Evolutionary conservation across 2,113 vertebrate species (phyloP), one percentile per base, ranked within the genome.

Genomic region (Xenopus laevis): DNA sequence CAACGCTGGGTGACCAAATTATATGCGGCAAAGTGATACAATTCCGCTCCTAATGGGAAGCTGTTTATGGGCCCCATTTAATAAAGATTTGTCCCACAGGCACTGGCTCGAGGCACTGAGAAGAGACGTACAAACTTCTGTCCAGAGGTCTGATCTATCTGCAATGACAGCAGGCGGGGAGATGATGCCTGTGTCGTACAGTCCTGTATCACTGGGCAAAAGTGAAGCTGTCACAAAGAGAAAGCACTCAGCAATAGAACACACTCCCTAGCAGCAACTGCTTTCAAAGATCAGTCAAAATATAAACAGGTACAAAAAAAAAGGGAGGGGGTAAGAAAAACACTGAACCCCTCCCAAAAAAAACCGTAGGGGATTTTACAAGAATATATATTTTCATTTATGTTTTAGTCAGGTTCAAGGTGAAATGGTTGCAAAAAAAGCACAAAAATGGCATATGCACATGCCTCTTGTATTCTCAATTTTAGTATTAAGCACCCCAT

Each of bases 31-130:
- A 77, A 77, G 74, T 64, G 74, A 77, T 69, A 77, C 74, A 77
- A 77, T 77, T 77, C 74, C 67, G 58, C 74, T 69, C 74, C 74
- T 77, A 77, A 77, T 77, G 74, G 74, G 67, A 77, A 77, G 68
- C 74, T 77, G 74, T 77, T 77, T 77, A 77, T 77, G 74, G 67
- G 66, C 66, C 74, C 74, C 74, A 77, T 77, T 77, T 77, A 77
- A 77, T 77, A 77, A 77, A 77, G 67, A 77, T 77, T 77, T 77
- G 74, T 77, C 74, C 74, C 74, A 77, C 59, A 77, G 74, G 74
- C 74, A 63, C 66, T 70, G 74, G 74, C 74, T 67, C 50, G 74
- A 77, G 67, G 67, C 74, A 57, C 67, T 69, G 67, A 46, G 63
- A 77, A 70, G 61, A 64, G 47, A 70, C 74, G 9, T 30, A 55